Evolutionary conservation across 2,113 vertebrate genomes (phyloP).

Genomic region (Corvus cornix): DNA sequence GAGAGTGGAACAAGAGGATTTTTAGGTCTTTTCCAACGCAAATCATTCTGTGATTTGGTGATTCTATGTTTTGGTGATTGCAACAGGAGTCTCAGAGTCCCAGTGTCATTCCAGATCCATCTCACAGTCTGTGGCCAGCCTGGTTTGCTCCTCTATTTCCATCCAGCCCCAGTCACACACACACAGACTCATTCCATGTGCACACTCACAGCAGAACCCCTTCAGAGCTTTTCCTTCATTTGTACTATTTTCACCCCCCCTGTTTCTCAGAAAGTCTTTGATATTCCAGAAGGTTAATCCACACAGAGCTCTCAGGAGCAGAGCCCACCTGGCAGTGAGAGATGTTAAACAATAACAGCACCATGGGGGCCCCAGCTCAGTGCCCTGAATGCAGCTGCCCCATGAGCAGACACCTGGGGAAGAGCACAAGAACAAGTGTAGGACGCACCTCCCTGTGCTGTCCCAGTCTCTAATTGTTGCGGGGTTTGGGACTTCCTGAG

Average conservation of each 20-base stretch:
- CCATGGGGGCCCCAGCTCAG: not conserved
- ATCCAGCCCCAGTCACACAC: not conserved
- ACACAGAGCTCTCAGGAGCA: rapidly evolving
- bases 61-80: not conserved
- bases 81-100: not conserved
- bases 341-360: not conserved
- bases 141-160: not conserved
- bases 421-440: not conserved
- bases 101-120: not conserved
- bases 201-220: not conserved
- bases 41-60: not conserved
- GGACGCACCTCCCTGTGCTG: not conserved
- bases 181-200: not conserved
- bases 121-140: rapidly evolving
- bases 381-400: not conserved
- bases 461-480: not conserved
- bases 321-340: not conserved
- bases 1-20: rapidly evolving
- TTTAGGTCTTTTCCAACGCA: not conserved
- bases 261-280: not conserved
- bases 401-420: not conserved
- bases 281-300: not conserved
- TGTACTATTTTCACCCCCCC: not conserved
- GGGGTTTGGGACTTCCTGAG: not conserved
- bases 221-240: not conserved